Base-by-base conservation (phyloP, 2,888 invertebrate species). In the Amblyjoppa fuscipennis region DNA sequence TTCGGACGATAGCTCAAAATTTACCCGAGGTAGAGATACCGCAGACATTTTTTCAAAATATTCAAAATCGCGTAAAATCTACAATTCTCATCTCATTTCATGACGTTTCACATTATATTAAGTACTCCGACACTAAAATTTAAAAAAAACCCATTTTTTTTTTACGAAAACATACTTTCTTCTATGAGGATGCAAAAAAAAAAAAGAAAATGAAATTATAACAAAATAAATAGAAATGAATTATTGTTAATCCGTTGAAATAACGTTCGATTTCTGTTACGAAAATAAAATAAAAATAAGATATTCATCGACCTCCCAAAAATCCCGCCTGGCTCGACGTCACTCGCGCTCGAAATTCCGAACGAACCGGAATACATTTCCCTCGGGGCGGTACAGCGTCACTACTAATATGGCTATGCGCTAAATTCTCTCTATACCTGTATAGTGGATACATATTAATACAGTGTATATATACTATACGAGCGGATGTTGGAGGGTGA, bases 341-440 rank as follows among this genome's bases (percentile, higher is more conserved):
- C 64, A 75, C 66, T 73, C 75, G 78, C 69, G 66, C 59, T 53
- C 49, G 31, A 78, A 84, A 80, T 82, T 81, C 85, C 83, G 84
- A 88, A 83, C 78, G 81, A 84, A 88, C 84, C 59, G 73, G 49
- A 81, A 85, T 85, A 80, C 83, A 59, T 84, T 85, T 85, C 80
- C 81, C 84, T 69, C 53, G 78, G 66, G 64, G 74, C 59, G 83
- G 83, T 64, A 87, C 81, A 75, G 77, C 71, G 76, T 83, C 73
- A 78, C 81, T 76, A 83, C 66, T 45, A 71, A 68, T 84, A 83
- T 34, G 6, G 38, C 64, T 51, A 61, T 64, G 51, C 71, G 51
- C 41, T 81, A 34, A 70, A 59, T 53, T 71, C 56, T 31, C 25
- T 61, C 61, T 56, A 69, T 41, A 69, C 41, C 34, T 69, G 25